Evolutionary conservation across 92 coral and sea anemone genomes (phyloP).

Genomic region (Paramuricea clavata): DNA sequence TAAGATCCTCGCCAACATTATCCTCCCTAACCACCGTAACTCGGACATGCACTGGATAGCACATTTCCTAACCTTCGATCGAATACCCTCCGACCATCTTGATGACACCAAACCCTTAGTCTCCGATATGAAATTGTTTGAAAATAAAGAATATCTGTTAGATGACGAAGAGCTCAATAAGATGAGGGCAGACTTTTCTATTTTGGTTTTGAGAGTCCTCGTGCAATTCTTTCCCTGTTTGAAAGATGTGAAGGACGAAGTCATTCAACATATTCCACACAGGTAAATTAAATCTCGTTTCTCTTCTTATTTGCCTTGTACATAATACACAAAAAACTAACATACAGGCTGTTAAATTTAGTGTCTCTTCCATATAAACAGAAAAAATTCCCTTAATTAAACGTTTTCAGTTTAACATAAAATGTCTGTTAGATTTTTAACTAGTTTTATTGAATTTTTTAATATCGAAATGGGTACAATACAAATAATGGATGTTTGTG

Average conservation of each 20-base stretch:
- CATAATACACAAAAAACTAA: neutral
- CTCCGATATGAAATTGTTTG: slow-evolving; percentile 39
- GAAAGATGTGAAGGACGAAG: slow-evolving; percentile 33
- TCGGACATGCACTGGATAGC: slow-evolving; percentile 73
- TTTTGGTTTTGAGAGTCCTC: slow-evolving; percentile 49
- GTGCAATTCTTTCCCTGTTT: slow-evolving; percentile 58
- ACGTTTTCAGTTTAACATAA: too few species aligned
- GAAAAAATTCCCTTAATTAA: too few species aligned
- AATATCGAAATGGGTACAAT: slow-evolving; percentile 26
- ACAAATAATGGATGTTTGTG: too few species aligned
- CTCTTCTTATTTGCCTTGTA: neutral
- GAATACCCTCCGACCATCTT: slow-evolving; percentile 52
- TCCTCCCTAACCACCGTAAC: slow-evolving; percentile 48
- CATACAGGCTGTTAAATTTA: neutral
- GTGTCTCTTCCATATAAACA: too few species aligned
- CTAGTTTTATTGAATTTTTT: too few species aligned
- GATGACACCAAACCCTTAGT: slow-evolving; percentile 60
- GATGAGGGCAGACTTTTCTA: slow-evolving; percentile 48
- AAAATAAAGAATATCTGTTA: slow-evolving; percentile 58
- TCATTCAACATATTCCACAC: slow-evolving; percentile 42
- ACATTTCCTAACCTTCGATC: slow-evolving; percentile 60
- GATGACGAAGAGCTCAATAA: slow-evolving; percentile 43
- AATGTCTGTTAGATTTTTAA: too few species aligned
- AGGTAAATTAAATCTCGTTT: neutral
- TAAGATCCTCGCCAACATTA: slow-evolving; percentile 56